Evolutionary conservation across 1,140 invertebrate genomes (phyloP).

Genomic region (Acromyrmex heyeri): DNA sequence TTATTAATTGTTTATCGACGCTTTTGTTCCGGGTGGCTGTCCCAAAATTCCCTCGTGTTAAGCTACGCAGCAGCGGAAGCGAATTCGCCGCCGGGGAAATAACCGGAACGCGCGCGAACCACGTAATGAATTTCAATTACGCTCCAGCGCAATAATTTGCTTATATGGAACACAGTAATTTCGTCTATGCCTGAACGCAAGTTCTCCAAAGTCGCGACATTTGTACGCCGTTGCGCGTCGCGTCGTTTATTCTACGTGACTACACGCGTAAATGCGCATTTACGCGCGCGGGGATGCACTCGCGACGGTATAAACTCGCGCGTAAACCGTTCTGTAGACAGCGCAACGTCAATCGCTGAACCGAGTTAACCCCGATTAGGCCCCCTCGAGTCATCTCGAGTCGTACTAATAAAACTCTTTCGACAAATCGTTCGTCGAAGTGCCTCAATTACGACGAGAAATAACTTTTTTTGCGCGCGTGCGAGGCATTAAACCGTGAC

Average conservation of each 20-base stretch:
- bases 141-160: slow-evolving; percentile 49
- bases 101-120: slow-evolving; percentile 42
- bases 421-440: slow-evolving; percentile 47
- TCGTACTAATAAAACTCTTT: slow-evolving; percentile 36
- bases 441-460: slow-evolving; percentile 43
- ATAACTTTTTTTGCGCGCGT: slow-evolving; percentile 6
- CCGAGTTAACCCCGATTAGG: slow-evolving; percentile 54
- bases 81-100: slow-evolving; percentile 41
- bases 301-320: neutral
- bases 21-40: slow-evolving; percentile 5
- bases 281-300: neutral
- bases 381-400: slow-evolving; percentile 1
- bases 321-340: slow-evolving; percentile 3
- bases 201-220: slow-evolving; percentile 58
- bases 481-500: slow-evolving; percentile 42
- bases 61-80: slow-evolving; percentile 7
- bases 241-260: slow-evolving; percentile 52
- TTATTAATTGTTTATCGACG: slow-evolving; percentile 18
- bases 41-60: slow-evolving; percentile 17
- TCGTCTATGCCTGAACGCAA: slow-evolving; percentile 51
- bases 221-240: slow-evolving; percentile 58
- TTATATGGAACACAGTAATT: slow-evolving; percentile 54
- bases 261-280: slow-evolving; percentile 41
- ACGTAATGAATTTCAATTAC: slow-evolving; percentile 60
- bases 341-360: slow-evolving; percentile 29